These are phyloP conservation scores for Drosophila insularis DNA, from an alignment of 1,140 invertebrate species.

Conservation along the genomic window DNA sequence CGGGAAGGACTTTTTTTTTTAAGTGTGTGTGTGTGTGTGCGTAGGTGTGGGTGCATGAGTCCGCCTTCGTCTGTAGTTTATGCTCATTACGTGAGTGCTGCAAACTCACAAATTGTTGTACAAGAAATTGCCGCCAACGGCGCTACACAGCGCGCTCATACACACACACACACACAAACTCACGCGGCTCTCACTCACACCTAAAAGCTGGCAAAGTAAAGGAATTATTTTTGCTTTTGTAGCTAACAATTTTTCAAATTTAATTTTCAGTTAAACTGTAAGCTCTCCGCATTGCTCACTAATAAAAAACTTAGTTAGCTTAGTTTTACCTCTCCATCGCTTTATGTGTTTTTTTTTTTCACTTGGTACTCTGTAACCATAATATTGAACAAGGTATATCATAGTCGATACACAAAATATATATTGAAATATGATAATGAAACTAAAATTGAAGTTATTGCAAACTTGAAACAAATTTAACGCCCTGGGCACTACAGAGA, in stretches of 20 bases:
- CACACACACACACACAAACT: constrained; percentile 25
- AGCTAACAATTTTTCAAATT: constrained; percentile 64
- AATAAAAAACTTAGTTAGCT: constrained; percentile 41
- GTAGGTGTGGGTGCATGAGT: constrained; percentile 31
- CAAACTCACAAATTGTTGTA: constrained; percentile 76
- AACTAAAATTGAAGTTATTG: no score
- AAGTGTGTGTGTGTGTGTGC: constrained; percentile 11
- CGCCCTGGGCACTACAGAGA: no score
- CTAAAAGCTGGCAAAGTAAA: constrained; percentile 18
- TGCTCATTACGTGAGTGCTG: constrained; percentile 78
- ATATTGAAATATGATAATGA: no score
- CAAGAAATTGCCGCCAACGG: constrained; percentile 71
- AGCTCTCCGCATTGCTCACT: constrained; percentile 17
- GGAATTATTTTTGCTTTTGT: constrained; percentile 58
- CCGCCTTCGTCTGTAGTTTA: constrained; percentile 74
- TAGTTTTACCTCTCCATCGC: constrained; percentile 11
- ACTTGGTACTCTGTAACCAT: not conserved
- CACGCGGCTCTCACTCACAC: constrained; percentile 1
- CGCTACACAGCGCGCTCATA: constrained; percentile 35
- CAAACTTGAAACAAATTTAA: no score
- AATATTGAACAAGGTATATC: not conserved
- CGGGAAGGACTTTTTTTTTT: constrained; percentile 10
- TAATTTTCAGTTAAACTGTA: constrained; percentile 71
- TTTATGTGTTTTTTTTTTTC: constrained; percentile 5
- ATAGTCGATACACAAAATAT: no score